Evolutionary conservation across 2,888 invertebrate genomes (phyloP), one percentile per base, ranked within the genome.

Genomic region (Ormyrus labotus): DNA sequence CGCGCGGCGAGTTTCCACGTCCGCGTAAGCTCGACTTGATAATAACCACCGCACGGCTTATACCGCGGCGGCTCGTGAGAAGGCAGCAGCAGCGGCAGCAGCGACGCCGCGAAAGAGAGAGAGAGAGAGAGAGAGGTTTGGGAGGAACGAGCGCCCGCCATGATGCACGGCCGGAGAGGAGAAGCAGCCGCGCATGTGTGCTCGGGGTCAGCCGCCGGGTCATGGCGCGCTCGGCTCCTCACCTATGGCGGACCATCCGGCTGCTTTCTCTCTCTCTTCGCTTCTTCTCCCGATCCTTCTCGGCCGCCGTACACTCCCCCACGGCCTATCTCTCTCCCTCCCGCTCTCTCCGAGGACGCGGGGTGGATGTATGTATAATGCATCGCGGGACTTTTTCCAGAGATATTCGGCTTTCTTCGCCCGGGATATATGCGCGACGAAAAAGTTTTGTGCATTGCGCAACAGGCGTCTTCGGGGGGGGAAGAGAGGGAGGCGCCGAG

Each of bases 201-300:
- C 53, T 45, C 87, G 87, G 87, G 90, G 89, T 90, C 90, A 90
- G 88, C 85, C 87, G 87, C 7, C 11, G 58, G 89, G 89, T 90
- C 88, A 89, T 89, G 89, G 89, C 88, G 88, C 84, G 19, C 19
- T 19, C 19, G 48, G 64, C 53, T 86, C 84, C 85, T 85, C 85
- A 84, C 84, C 83, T 85, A 88, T 88, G 88, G 87, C 87, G 86
- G 87, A 85, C 82, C 76, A 80, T 77, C 61, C 72, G 69, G 61
- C 58, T 63, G 68, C 74, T 57, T 79, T 80, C 71, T 71, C 74
- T 75, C 60, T 61, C 68, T 63, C 70, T 58, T 47, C 50, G 70
- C 81, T 63, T 64, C 45, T 11, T 34, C 61, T 7, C 34, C 11
- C 71, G 8, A 48, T 19, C 19, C 53, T 63, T 47, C 47, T 63